Base-by-base conservation (phyloP, 2,797 vertebrate species). In the Crocidura indochinensis region DNA sequence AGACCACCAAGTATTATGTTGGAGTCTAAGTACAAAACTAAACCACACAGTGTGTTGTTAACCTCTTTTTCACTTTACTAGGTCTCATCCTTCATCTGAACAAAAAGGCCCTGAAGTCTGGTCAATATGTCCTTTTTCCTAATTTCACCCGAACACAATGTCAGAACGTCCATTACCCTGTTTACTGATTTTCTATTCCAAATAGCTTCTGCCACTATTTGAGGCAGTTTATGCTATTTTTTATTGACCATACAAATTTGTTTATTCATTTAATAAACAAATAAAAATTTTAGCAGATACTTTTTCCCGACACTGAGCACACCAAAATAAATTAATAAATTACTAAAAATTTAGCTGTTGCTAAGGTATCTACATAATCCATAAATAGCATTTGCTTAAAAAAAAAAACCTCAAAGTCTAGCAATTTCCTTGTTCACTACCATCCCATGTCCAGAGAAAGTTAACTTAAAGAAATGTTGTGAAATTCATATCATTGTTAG, bases 391-490 rank as follows among this genome's bases (percentile, higher is more conserved):
- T 93, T 73, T 76, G 44, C 83, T 88, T 73, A 49, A 75, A 90
- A 93, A 84, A 38, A 38, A 38, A 38, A 38, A 89, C 14, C 49
- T 53, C 19, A 17, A 87, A 86, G 29, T 69, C 51, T 22, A 64
- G 27, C 29, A 44, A 3, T 31, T 90, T 92, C 90, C 47, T 83
- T 44, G 24, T 71, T 92, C 74, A 53, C 69, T 27, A 82, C 29
- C 17, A 53, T 19, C 19, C 20, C 3, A 1, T 6, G 62, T 81
- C 53, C 29, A 75, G 15, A 68, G 81, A 14, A 88, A 87, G 86
- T 94, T 84, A 94, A 96, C 82, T 85, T 62, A 91, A 92, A 94
- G 81, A 95, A 88, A 87, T 67, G 79, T 46, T 84, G 95, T 68
- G 46, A 92, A 85, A 10, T 95, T 64, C 27, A 49, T 79, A 56